Conservation (phyloP, 2,888 invertebrate species). For the Sesamia inferens region DNA sequence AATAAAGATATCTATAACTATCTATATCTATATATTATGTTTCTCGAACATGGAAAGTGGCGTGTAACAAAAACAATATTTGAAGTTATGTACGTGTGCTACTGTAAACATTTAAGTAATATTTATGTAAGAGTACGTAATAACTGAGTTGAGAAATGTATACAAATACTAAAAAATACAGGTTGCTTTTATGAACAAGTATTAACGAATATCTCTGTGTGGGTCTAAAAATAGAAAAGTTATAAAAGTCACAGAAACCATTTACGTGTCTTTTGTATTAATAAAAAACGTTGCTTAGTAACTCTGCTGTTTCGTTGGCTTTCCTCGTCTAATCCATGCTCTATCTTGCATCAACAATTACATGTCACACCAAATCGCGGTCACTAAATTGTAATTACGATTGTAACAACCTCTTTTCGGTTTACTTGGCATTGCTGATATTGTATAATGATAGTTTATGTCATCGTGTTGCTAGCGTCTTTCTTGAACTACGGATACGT, state of each 20-base stretch:
- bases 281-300: slow-evolving; percentile 1
- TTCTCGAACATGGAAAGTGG: slow-evolving; percentile 53
- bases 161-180: slow-evolving; percentile 35
- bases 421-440: slow-evolving; percentile 39
- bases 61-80: slow-evolving; percentile 54
- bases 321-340: slow-evolving; percentile 9
- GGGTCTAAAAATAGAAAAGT: slow-evolving; percentile 21
- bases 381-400: slow-evolving; percentile 40
- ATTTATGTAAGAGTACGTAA: slow-evolving; percentile 47
- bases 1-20: slow-evolving; percentile 33
- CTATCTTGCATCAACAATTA: slow-evolving; percentile 42
- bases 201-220: slow-evolving; percentile 3
- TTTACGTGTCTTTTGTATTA: slow-evolving; percentile 14
- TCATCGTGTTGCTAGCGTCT: slow-evolving; percentile 33
- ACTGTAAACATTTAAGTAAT: slow-evolving; percentile 49
- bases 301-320: not conserved
- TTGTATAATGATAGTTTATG: slow-evolving; percentile 55
- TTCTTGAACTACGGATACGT: slow-evolving; percentile 13
- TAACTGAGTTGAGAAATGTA: slow-evolving; percentile 20
- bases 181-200: slow-evolving; percentile 9
- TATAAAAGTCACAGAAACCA: slow-evolving; percentile 9
- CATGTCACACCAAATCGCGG: slow-evolving; percentile 36
- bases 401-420: slow-evolving; percentile 43
- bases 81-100: slow-evolving; percentile 55
- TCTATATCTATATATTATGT: slow-evolving; percentile 25